phyloP scores from a whole-genome alignment of 2,888 invertebrate species.

The Rhopalosiphum nymphaeae region DNA sequence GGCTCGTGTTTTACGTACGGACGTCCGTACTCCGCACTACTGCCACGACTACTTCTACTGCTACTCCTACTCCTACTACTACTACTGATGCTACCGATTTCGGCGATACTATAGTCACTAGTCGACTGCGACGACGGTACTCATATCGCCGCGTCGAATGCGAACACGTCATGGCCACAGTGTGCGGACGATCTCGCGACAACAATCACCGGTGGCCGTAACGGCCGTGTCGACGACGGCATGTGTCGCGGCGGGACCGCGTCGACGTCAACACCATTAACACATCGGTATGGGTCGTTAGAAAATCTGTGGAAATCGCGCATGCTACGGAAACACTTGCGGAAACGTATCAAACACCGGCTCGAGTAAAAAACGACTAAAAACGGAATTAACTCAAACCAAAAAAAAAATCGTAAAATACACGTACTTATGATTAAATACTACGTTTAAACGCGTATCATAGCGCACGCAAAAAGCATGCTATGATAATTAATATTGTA shows the following conservation, averaged over 20 bases:
- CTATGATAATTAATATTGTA: neutral
- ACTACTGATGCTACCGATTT: constrained; percentile 19
- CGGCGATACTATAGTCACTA: neutral
- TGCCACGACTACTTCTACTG: neutral
- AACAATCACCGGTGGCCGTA: constrained; percentile 57
- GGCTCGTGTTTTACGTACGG: neutral
- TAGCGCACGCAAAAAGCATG: neutral
- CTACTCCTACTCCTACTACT: constrained; percentile 33
- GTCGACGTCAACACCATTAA: constrained; percentile 64
- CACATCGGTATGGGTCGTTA: constrained; percentile 50
- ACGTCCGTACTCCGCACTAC: neutral
- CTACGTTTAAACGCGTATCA: neutral
- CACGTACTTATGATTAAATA: neutral
- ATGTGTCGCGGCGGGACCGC: constrained; percentile 9
- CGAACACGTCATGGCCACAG: constrained; percentile 48
- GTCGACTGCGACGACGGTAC: neutral
- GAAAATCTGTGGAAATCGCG: constrained; percentile 9
- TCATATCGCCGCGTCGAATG: constrained; percentile 59
- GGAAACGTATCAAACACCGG: constrained; percentile 52
- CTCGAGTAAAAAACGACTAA: neutral
- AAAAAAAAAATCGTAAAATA: neutral
- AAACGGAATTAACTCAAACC: neutral
- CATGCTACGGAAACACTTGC: neutral
- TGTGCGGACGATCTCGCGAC: constrained; percentile 65
- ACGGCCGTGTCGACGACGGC: constrained; percentile 64